phyloP scores from a whole-genome alignment of 2,888 invertebrate species.

The Gnatocerus cornutus region DNA sequence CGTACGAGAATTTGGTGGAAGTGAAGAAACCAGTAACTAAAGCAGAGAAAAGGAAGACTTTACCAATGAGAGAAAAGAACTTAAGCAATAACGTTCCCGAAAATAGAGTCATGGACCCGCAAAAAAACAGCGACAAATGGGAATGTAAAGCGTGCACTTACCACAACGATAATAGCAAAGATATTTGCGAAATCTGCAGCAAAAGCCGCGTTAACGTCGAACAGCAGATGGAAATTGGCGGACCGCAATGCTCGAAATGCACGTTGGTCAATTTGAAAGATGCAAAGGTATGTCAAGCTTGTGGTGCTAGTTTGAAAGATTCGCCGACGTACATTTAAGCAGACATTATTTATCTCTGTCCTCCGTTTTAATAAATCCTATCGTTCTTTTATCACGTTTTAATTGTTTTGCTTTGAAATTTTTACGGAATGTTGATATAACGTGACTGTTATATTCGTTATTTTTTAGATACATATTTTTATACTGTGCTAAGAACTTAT shows the following conservation, averaged over 20 bases:
- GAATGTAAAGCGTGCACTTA: slow-evolving; percentile 83
- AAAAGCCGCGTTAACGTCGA: slow-evolving; percentile 71
- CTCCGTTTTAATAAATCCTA: slow-evolving; percentile 10
- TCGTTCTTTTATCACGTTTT: background rate
- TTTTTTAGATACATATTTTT: slow-evolving; percentile 15
- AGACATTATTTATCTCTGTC: background rate
- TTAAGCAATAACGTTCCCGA: slow-evolving; percentile 16
- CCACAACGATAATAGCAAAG: slow-evolving; percentile 73
- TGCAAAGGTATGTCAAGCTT: slow-evolving; percentile 79
- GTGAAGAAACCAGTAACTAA: slow-evolving; percentile 38
- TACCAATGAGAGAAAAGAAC: slow-evolving; percentile 38
- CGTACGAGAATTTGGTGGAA: slow-evolving; percentile 68
- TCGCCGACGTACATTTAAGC: slow-evolving; percentile 84
- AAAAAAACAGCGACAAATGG: slow-evolving; percentile 72
- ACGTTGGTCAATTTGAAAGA: slow-evolving; percentile 83
- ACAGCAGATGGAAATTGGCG: slow-evolving; percentile 81
- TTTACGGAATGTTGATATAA: slow-evolving; percentile 17
- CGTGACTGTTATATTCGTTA: slow-evolving; percentile 12
- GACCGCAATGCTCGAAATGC: slow-evolving; percentile 83
- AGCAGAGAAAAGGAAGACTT: slow-evolving; percentile 43
- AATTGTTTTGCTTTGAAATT: slow-evolving; percentile 3
- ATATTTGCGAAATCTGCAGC: slow-evolving; percentile 85
- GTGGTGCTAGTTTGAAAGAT: slow-evolving; percentile 79
- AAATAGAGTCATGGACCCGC: slow-evolving; percentile 11
- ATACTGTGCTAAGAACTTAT: slow-evolving; percentile 4